phyloP scores from a whole-genome alignment of 2,113 vertebrate species.

The Orycteropus afer region DNA sequence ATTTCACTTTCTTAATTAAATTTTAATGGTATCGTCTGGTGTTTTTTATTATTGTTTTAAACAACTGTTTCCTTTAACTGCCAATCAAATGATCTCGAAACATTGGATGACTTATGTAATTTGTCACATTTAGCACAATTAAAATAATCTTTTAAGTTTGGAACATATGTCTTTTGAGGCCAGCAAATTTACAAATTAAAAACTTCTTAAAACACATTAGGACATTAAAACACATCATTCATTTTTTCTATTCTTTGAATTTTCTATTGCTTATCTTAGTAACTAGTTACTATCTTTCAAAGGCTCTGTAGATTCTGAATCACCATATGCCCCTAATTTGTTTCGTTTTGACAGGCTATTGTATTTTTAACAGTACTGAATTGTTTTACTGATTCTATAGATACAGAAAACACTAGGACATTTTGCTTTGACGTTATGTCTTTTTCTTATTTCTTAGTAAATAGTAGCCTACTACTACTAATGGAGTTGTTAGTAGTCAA shows the following conservation, averaged over 20 bases:
- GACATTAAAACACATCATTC: no score
- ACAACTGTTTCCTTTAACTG: not conserved
- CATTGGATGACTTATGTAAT: not conserved
- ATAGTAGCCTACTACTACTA: not conserved
- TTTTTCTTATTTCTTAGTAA: slow-evolving; percentile 3
- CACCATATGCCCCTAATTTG: not conserved
- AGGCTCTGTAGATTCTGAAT: not conserved
- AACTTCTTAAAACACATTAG: not conserved
- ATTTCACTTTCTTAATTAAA: not conserved
- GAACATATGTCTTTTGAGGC: not conserved
- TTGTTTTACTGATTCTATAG: not conserved
- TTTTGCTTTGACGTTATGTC: not conserved
- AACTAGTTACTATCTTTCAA: not conserved
- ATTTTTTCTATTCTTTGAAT: no score
- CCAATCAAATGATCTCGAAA: not conserved
- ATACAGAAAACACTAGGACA: not conserved
- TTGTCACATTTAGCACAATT: not conserved
- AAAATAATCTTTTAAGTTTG: not conserved
- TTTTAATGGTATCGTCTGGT: not conserved
- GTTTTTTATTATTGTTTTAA: no score
- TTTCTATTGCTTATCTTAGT: not conserved
- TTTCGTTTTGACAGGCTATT: not conserved
- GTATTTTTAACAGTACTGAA: not conserved
- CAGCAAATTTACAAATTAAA: slow-evolving; percentile 13
- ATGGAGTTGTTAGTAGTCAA: not conserved